Evolutionary conservation across 2,113 vertebrate species (phyloP).

Genomic region (Cebus imitator): DNA sequence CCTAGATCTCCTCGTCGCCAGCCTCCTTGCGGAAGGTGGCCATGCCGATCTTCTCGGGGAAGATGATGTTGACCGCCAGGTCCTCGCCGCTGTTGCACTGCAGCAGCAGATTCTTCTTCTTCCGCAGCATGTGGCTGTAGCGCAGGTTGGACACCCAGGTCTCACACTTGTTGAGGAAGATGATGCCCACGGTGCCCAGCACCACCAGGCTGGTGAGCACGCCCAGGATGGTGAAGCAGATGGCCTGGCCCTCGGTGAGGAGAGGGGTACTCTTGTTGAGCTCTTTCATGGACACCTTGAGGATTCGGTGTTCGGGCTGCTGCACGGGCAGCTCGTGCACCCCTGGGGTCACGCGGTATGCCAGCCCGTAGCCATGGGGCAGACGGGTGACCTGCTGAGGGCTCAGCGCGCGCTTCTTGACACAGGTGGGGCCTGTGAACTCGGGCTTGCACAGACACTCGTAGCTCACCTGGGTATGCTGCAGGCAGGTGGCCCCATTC

Average conservation of each 20-base stretch:
- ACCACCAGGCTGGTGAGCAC: conserved; percentile 95
- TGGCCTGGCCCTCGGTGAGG: conserved; percentile 92
- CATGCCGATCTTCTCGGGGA: conserved; percentile 94
- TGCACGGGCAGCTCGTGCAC: conserved; percentile 87
- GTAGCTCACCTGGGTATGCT: conserved; percentile 85
- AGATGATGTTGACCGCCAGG: conserved; percentile 92
- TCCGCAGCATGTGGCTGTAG: conserved; percentile 89
- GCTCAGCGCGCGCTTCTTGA: conserved; percentile 73
- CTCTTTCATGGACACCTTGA: conserved; percentile 95
- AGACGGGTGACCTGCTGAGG: conserved; percentile 72
- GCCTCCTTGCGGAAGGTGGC: conserved; percentile 89
- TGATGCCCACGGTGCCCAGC: conserved; percentile 91
- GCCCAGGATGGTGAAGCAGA: conserved; percentile 94
- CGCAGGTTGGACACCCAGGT: conserved; percentile 93
- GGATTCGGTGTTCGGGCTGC: conserved; percentile 86
- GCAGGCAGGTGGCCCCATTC: conserved; percentile 89
- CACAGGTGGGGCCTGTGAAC: conserved; percentile 88
- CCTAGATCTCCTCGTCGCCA: conserved; percentile 65
- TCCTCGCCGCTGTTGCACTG: conserved; percentile 86
- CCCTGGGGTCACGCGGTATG: conserved; percentile 85
- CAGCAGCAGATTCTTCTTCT: conserved; percentile 91
- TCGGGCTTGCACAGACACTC: conserved; percentile 88
- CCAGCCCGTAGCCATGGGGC: conserved; percentile 77
- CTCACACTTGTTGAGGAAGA: conserved; percentile 95
- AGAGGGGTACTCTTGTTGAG: conserved; percentile 87